Conservation (phyloP, 2,888 invertebrate genomes). For the Lacanobia wlatinum region DNA sequence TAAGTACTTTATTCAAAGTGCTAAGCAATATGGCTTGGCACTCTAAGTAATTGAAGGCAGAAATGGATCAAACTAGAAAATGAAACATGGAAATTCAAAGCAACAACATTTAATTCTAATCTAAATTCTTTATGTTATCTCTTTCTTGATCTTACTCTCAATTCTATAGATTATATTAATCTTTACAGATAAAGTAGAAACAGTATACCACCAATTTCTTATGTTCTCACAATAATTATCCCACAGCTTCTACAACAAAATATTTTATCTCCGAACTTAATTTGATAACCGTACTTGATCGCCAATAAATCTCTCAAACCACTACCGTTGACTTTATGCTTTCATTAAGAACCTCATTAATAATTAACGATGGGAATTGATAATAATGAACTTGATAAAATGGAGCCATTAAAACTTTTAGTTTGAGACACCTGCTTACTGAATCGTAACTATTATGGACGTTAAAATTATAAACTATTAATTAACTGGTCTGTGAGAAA, state of each 20-base stretch:
- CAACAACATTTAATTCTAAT: background rate
- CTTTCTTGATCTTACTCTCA: background rate
- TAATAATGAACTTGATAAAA: slow-evolving; percentile 33
- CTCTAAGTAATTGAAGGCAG: too few species aligned
- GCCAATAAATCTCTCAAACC: slow-evolving; percentile 29
- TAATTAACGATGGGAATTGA: slow-evolving; percentile 45
- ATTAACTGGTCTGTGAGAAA: slow-evolving; percentile 9
- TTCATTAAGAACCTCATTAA: slow-evolving; percentile 50
- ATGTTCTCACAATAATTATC: slow-evolving; percentile 10
- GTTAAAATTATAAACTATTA: slow-evolving; percentile 1
- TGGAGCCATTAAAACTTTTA: slow-evolving; percentile 28
- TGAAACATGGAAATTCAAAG: background rate
- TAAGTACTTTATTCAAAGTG: too few species aligned
- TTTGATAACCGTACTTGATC: slow-evolving; percentile 31
- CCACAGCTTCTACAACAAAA: background rate
- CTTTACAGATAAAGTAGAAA: background rate
- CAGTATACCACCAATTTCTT: background rate
- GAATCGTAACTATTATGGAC: slow-evolving; percentile 19
- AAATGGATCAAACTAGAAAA: background rate
- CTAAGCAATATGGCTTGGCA: too few species aligned
- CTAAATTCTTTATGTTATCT: background rate
- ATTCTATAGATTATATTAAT: background rate
- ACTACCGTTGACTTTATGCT: slow-evolving; percentile 45
- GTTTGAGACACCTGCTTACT: slow-evolving; percentile 24
- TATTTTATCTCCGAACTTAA: slow-evolving; percentile 23